Conservation (phyloP, 2,113 vertebrate genomes). For the Psephotus haematonotus region DNA sequence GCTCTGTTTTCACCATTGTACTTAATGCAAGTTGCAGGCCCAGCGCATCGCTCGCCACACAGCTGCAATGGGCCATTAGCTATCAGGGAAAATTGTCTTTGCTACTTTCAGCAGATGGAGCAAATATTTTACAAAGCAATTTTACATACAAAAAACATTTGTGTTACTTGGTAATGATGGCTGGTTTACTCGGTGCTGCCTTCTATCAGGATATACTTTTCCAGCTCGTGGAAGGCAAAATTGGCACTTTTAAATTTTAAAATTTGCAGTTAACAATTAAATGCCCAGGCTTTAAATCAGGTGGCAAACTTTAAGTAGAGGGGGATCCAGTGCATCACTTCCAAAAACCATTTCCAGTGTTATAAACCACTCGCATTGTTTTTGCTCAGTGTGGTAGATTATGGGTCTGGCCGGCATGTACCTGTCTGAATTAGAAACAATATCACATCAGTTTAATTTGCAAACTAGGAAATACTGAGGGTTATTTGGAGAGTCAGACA, state of each 20-base stretch:
- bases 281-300: constrained; percentile 57
- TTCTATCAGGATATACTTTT: constrained; percentile 65
- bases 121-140: constrained; percentile 88
- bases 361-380: background rate
- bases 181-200: constrained; percentile 75
- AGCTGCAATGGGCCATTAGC: constrained; percentile 93
- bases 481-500: background rate
- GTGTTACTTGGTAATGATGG: constrained; percentile 74
- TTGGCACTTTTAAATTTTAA: constrained; percentile 72
- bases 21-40: constrained; percentile 66
- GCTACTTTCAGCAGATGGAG: constrained; percentile 96
- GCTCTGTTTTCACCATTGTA: constrained; percentile 50
- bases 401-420: background rate
- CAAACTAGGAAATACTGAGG: background rate
- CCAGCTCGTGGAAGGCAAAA: constrained; percentile 73
- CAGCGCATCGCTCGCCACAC: constrained; percentile 78
- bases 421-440: background rate
- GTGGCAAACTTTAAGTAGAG: constrained; percentile 68
- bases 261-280: constrained; percentile 71
- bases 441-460: background rate
- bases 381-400: background rate
- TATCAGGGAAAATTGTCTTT: constrained; percentile 92
- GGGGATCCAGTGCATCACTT: background rate
- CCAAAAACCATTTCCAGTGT: constrained; percentile 14
- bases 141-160: constrained; percentile 83